These are phyloP conservation scores for Muraenolepis orangiensis DNA, from an alignment of 2,797 vertebrate genomes.

Conservation along the genomic window DNA sequence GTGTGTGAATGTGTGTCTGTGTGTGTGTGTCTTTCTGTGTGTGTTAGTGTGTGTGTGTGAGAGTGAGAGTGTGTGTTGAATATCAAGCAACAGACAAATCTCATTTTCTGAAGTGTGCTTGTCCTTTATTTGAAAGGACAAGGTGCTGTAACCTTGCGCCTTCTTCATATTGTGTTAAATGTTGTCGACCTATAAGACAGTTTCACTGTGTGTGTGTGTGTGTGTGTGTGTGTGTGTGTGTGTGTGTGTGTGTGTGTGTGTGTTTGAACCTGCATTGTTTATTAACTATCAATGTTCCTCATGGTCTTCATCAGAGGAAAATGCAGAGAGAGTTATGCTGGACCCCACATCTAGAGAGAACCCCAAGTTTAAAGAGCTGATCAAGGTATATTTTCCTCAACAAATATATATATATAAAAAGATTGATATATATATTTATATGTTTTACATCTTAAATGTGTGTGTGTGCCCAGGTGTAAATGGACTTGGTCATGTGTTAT, in stretches of 20 bases:
- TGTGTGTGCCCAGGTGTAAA: no score
- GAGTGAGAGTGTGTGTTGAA: no score
- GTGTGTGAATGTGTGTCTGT: background rate
- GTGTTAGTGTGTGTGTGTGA: no score
- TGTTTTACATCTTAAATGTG: no score
- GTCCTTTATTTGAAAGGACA: background rate
- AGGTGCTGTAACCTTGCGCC: background rate
- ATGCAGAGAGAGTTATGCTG: conserved; percentile 93
- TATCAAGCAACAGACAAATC: background rate
- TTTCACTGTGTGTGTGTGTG: conserved; percentile 2
- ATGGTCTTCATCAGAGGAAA: conserved; percentile 81
- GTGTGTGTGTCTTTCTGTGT: background rate
- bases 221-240: conserved; percentile 4
- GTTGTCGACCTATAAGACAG: background rate
- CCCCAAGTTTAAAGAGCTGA: conserved; percentile 92
- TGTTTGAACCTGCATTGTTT: background rate
- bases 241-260: background rate
- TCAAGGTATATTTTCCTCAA: conserved; percentile 77
- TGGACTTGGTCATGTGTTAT: no score
- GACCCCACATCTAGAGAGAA: conserved; percentile 89
- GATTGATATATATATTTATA: no score
- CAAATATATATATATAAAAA: no score
- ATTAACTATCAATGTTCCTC: background rate
- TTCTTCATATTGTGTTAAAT: background rate
- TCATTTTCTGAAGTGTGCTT: background rate